Percentiles rank a stretch among this genome's conserved stretches.
phyloP scores from a whole-genome alignment of 2,888 invertebrate genomes.

The Oligia latruncula region DNA sequence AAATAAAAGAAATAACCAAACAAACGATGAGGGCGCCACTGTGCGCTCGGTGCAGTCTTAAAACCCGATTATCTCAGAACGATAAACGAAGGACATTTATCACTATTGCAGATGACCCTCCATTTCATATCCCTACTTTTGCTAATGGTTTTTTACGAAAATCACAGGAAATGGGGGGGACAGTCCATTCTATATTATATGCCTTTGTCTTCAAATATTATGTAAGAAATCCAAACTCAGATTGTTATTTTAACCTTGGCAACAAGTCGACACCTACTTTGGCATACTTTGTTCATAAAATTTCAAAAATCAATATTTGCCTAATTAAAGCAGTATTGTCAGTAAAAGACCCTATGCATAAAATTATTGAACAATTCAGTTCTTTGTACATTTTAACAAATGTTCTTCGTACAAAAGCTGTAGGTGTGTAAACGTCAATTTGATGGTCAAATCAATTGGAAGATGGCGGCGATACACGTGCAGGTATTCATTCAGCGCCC shows the following conservation, averaged over 20 bases:
- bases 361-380: constrained; percentile 24
- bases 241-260: constrained; percentile 6
- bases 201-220: background rate
- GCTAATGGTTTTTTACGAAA: background rate
- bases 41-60: too few relatives aligned
- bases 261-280: constrained; percentile 2
- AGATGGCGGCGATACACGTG: background rate
- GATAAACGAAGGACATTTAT: too few relatives aligned
- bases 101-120: too few relatives aligned
- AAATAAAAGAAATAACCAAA: too few relatives aligned
- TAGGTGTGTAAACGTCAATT: constrained; percentile 11
- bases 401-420: constrained; percentile 28
- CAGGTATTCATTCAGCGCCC: background rate
- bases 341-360: constrained; percentile 4
- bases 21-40: too few relatives aligned
- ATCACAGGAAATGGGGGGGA: background rate
- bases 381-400: constrained; percentile 41
- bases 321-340: constrained; percentile 45
- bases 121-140: too few relatives aligned
- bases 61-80: too few relatives aligned
- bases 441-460: constrained; percentile 40
- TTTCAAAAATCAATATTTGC: constrained; percentile 33
- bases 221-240: background rate
- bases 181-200: background rate
- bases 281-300: constrained; percentile 1